Base-by-base conservation (phyloP, 2,888 invertebrate species). In the Salticus scenicus region DNA sequence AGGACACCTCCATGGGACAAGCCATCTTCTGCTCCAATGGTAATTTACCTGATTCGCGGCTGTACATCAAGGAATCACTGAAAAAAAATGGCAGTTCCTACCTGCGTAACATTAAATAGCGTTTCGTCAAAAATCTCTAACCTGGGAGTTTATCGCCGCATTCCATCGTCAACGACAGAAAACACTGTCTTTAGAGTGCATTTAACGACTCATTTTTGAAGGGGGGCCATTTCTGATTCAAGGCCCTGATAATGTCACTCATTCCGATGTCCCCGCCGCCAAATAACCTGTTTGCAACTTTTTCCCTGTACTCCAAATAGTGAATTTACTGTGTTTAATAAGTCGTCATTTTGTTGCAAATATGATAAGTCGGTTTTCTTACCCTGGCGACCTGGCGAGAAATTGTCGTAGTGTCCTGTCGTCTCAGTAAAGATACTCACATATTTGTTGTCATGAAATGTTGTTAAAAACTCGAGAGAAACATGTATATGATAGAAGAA, bases 91-190 rank as follows among this genome's bases (percentile, higher is more conserved):
- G n/a, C 67, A 57, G 57, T 30, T 12, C 12, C 33, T 33, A 33
- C n/a, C 41, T 69, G 10, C 30, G 64, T 30, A 20, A 24, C 83
- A 72, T 69, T 31, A 67, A 84, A 77, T 69, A 31, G 51, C 63
- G 73, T 84, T 77, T 84, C 77, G 73, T 77, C 77, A 77, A 74
- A 77, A 69, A 47, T 30, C 67, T 64, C 66, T 41, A 28, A 17
- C 27, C 20, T 33, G 51, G 47, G 42, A 66, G 41, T 72, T 84
- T 84, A 84, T 84, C 83, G 27, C 17, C 20, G 28, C 83, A 77
- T 84, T 77, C 83, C 83, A 84, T 84, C 83, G 73, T 66, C 67
- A 67, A 63, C 67, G 83, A 84, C 83, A 84, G 83, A 84, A 57
- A 84, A 84, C 83, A 73, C 77, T 69, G 83, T 84, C 83, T 77